A percentile compares a stretch with the other conserved stretches of the same genome.
Conservation (phyloP, 2,888 invertebrate genomes). For the Mayetiola destructor region DNA sequence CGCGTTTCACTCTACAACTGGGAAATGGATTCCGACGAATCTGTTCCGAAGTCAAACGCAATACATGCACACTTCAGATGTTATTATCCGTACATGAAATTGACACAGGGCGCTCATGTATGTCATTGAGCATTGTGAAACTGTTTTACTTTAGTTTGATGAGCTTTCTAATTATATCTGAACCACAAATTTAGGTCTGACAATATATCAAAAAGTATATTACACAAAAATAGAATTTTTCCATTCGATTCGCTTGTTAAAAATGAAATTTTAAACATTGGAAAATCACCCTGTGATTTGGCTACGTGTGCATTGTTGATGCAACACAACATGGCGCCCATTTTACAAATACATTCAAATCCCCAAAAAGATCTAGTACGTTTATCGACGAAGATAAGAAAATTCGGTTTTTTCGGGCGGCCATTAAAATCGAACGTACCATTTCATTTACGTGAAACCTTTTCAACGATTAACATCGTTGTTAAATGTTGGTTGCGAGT, state of each 20-base stretch:
- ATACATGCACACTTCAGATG: not conserved
- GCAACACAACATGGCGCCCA: conserved; percentile 3
- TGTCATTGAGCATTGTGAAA: too few species aligned
- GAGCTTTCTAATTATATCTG: too few species aligned
- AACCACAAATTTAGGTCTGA: not conserved
- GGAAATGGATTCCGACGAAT: conserved; percentile 21
- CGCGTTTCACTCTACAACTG: conserved; percentile 31
- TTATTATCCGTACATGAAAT: not conserved
- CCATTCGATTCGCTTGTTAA: not conserved
- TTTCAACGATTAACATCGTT: conserved; percentile 3
- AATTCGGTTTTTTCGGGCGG: not conserved
- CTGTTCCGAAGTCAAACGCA: conserved; percentile 17
- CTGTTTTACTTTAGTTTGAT: too few species aligned
- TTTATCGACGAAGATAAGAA: not conserved
- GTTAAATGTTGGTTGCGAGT: not conserved
- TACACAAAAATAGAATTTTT: not conserved
- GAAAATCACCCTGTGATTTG: conserved; percentile 6
- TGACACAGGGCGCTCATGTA: conserved; percentile 1
- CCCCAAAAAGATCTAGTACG: not conserved
- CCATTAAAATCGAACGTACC: not conserved
- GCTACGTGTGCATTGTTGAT: conserved; percentile 12
- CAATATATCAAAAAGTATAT: not conserved
- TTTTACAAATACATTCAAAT: not conserved
- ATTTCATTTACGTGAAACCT: not conserved
- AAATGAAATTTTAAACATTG: not conserved